Evolutionary conservation across 2,113 vertebrate genomes (phyloP).

Genomic region (Lonchura striata): DNA sequence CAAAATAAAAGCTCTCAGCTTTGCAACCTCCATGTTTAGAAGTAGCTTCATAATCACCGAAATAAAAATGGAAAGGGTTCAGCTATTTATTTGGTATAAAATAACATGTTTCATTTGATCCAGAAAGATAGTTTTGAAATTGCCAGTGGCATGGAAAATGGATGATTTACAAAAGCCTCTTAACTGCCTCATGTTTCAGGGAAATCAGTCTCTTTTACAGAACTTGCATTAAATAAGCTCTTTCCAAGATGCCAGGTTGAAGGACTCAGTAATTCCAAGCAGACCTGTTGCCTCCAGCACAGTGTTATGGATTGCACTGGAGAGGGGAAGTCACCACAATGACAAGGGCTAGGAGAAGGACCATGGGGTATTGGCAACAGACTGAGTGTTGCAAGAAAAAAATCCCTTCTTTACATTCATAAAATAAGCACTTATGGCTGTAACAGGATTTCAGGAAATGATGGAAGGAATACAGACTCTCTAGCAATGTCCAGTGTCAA

Average conservation of each 20-base stretch:
- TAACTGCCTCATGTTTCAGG: not conserved
- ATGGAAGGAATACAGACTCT: not conserved
- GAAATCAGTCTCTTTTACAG: not conserved
- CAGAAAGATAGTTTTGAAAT: not conserved
- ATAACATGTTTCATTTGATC: not conserved
- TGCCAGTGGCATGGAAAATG: not conserved
- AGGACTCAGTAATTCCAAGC: not conserved
- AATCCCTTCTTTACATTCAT: not conserved
- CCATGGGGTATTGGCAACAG: fast-evolving
- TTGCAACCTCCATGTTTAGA: not conserved
- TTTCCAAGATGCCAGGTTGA: fast-evolving
- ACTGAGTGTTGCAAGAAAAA: not conserved
- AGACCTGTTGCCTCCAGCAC: not conserved
- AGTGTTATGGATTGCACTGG: not conserved
- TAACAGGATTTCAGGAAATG: not conserved
- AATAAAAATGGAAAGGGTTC: not conserved
- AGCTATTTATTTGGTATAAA: not conserved
- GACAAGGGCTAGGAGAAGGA: not conserved
- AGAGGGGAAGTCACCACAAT: not conserved
- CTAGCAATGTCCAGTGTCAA: not conserved
- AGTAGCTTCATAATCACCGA: not conserved
- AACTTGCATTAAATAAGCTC: not conserved
- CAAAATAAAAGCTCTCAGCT: not conserved
- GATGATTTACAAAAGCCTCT: not conserved
- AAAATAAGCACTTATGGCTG: not conserved